phyloP scores from a whole-genome alignment of 2,888 invertebrate species.

The Vandiemenella viatica region DNA sequence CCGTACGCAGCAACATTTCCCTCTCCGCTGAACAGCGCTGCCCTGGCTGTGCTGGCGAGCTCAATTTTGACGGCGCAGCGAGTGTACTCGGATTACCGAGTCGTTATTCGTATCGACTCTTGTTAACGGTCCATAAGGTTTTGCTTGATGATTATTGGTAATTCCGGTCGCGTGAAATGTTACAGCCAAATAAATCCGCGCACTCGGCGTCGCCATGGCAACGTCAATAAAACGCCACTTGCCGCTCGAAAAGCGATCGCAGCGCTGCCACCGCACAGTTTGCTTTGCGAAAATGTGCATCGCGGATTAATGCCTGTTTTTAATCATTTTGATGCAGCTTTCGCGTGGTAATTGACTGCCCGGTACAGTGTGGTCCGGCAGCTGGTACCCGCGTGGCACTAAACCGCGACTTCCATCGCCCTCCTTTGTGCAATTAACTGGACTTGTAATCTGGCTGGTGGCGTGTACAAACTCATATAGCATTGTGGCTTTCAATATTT shows the following conservation, averaged over 20 bases:
- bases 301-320: not conserved
- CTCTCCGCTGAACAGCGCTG: no score
- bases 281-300: not conserved
- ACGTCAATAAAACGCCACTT: slow-evolving; percentile 10
- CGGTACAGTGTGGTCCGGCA: not conserved
- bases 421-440: not conserved
- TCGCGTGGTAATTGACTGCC: not conserved
- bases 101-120: not conserved
- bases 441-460: not conserved
- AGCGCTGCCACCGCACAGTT: not conserved
- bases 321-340: not conserved
- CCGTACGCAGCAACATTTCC: no score
- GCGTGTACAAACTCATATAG: not conserved
- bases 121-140: slow-evolving; percentile 8
- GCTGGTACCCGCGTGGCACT: not conserved
- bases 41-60: no score
- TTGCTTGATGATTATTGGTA: slow-evolving; percentile 10
- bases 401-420: not conserved
- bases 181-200: slow-evolving; percentile 8
- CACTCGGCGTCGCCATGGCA: slow-evolving; percentile 6
- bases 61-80: not conserved
- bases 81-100: not conserved
- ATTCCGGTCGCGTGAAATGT: slow-evolving; percentile 10
- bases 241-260: slow-evolving; percentile 5
- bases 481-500: not conserved